Conservation (phyloP, 2,888 invertebrate genomes). For the Heliconius hortense region DNA sequence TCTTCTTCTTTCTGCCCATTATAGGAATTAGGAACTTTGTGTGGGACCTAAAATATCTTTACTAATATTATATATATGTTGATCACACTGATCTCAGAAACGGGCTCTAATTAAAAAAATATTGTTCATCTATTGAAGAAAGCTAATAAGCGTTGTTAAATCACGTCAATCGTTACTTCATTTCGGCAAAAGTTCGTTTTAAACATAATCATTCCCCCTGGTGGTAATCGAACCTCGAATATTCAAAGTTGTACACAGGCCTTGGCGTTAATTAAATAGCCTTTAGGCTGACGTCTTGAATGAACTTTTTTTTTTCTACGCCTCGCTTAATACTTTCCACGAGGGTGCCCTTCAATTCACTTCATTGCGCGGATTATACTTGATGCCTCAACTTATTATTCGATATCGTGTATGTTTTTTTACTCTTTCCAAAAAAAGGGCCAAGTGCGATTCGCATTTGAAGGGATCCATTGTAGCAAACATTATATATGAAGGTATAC, state of each 20-base stretch:
- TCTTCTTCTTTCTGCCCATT: too few species aligned
- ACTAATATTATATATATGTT: too few species aligned
- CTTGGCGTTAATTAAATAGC: background rate
- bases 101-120: too few species aligned
- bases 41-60: too few species aligned
- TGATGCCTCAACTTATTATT: background rate
- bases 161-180: too few species aligned
- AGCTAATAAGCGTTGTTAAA: too few species aligned
- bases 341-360: constrained; percentile 13
- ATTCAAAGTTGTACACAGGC: background rate
- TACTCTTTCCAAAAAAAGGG: background rate
- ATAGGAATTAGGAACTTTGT: too few species aligned
- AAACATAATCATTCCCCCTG: background rate
- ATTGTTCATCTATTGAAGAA: too few species aligned
- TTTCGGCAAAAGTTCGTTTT: background rate
- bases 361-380: constrained; percentile 5
- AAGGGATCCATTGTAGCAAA: too few species aligned
- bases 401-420: background rate
- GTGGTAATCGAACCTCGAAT: background rate
- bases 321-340: background rate
- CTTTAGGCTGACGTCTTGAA: background rate
- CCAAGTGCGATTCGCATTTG: background rate
- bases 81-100: too few species aligned
- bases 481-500: too few species aligned
- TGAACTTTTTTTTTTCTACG: background rate